phyloP scores from a whole-genome alignment of 2,888 invertebrate species.

The Graphium colonna region DNA sequence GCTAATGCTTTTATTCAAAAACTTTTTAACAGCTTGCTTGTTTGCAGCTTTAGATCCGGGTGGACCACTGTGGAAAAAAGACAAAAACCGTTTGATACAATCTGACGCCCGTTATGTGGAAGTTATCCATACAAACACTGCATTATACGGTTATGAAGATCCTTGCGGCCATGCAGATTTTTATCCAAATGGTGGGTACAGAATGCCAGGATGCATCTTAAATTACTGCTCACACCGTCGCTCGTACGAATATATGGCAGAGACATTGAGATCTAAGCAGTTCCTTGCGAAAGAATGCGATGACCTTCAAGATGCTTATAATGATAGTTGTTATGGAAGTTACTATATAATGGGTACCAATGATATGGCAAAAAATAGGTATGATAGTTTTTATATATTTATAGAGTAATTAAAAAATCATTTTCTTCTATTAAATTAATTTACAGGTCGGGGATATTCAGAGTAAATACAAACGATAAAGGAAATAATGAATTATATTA shows the following conservation, averaged over 20 bases:
- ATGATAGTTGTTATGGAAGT: constrained; percentile 42
- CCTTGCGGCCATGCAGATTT: constrained; percentile 58
- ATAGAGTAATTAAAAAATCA: no score
- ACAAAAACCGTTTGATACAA: constrained; percentile 38
- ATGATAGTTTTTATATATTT: constrained; percentile 1
- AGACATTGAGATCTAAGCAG: constrained; percentile 47
- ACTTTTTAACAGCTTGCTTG: no score
- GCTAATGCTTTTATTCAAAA: no score
- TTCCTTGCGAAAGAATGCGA: constrained; percentile 48
- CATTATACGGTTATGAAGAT: constrained; percentile 41
- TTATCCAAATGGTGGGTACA: constrained; percentile 55
- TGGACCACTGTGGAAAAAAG: constrained; percentile 51
- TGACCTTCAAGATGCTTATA: constrained; percentile 36
- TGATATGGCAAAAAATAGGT: constrained; percentile 46
- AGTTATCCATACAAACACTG: constrained; percentile 61
- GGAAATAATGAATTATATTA: no score
- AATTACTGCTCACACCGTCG: constrained; percentile 54
- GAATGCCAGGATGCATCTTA: constrained; percentile 55
- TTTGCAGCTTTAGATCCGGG: constrained; percentile 62
- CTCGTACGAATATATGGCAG: constrained; percentile 51
- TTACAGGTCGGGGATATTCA: constrained; percentile 53
- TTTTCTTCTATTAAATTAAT: constrained; percentile 24
- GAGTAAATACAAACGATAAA: constrained; percentile 42
- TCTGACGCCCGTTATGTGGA: constrained; percentile 61
- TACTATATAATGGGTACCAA: constrained; percentile 49